Conservation (phyloP, 2,113 vertebrate genomes). For the Chinchilla lanigera region DNA sequence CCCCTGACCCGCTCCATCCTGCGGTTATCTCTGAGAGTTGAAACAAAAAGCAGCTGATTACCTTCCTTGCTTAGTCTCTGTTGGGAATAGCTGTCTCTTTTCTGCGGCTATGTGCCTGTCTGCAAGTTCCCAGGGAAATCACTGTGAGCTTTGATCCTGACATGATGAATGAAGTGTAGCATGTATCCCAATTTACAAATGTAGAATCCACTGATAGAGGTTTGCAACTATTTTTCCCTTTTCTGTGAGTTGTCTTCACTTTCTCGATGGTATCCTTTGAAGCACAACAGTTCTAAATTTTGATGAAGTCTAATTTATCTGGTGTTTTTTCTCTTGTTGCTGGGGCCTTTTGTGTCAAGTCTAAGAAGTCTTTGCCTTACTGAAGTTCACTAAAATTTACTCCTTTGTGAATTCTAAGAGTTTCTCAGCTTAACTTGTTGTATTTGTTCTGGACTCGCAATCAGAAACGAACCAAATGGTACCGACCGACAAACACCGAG, state of each 20-base stretch:
- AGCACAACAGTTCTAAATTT: neutral
- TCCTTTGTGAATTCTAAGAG: neutral
- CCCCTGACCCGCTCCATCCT: neutral
- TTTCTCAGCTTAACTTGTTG: neutral
- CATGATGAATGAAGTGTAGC: neutral
- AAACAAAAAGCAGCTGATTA: neutral
- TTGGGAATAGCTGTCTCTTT: neutral
- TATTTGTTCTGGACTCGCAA: no score
- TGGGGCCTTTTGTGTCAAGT: neutral
- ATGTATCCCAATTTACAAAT: neutral
- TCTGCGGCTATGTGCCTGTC: neutral
- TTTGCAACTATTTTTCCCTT: constrained; percentile 10
- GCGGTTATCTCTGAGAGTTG: neutral
- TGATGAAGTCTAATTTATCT: neutral
- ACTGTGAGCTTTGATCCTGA: neutral
- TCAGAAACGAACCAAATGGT: no score
- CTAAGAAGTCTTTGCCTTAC: neutral
- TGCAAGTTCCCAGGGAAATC: neutral
- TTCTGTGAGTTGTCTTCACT: neutral
- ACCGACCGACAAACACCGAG: no score
- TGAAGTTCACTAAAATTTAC: neutral
- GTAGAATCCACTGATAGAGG: neutral
- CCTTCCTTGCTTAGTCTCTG: neutral
- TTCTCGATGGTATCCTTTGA: neutral
- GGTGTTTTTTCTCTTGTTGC: neutral